phyloP scores from a whole-genome alignment of 1,140 invertebrate species.

The Carcinoscorpius rotundicauda region DNA sequence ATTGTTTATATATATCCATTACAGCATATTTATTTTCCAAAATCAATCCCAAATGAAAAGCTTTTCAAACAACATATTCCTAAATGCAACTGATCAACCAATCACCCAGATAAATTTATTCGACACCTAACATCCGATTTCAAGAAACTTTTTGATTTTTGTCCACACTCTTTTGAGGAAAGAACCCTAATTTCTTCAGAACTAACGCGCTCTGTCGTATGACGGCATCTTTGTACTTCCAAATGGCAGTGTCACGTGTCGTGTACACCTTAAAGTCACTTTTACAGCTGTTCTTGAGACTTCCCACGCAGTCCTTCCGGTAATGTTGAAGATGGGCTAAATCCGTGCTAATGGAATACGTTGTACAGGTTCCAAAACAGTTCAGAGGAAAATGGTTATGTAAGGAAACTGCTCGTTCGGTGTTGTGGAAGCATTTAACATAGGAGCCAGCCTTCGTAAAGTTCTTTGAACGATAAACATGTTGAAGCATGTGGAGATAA shows the following conservation, averaged over 20 bases:
- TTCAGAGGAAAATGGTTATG: conserved; percentile 88
- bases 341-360: conserved; percentile 64
- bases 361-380: conserved; percentile 77
- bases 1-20: no score
- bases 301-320: conserved; percentile 78
- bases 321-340: conserved; percentile 88
- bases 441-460: conserved; percentile 88
- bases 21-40: no score
- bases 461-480: conserved; percentile 77
- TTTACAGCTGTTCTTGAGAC: conserved; percentile 66
- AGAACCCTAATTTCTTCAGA: conserved; percentile 57
- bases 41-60: no score
- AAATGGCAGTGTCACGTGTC: conserved; percentile 71
- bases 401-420: conserved; percentile 69
- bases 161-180: conserved; percentile 26
- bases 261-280: conserved; percentile 67
- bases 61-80: no score
- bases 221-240: conserved; percentile 67
- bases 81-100: no score
- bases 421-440: conserved; percentile 89
- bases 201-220: conserved; percentile 53
- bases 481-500: conserved; percentile 89
- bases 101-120: no score
- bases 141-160: no score
- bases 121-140: no score